A percentile compares a stretch with the other conserved stretches of the same genome.
phyloP scores from a whole-genome alignment of 2,113 vertebrate species.

The Scartelaos histophorus region DNA sequence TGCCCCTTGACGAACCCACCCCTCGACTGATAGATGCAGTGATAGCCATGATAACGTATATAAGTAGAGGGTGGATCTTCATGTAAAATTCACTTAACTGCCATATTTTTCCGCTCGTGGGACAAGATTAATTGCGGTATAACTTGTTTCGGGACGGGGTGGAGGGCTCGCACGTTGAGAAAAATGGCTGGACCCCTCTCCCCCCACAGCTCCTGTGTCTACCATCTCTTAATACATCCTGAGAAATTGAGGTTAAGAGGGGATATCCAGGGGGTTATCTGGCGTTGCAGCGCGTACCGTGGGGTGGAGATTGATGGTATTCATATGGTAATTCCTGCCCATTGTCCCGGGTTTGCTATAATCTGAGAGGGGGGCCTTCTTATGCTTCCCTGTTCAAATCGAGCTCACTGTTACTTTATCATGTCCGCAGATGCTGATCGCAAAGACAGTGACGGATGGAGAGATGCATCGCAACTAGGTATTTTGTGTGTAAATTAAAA shows the following conservation, averaged over 20 bases:
- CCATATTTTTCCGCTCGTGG: conserved; percentile 74
- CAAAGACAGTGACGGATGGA: conserved; percentile 50
- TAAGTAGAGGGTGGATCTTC: conserved; percentile 77
- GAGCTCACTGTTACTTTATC: conserved; percentile 74
- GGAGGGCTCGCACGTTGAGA: conserved; percentile 58
- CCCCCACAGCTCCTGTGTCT: conserved; percentile 46
- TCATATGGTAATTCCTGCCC: conserved; percentile 82
- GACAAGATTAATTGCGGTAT: conserved; percentile 82
- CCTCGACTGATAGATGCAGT: conserved; percentile 43
- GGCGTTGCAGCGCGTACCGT: conserved; percentile 67
- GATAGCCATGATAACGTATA: conserved; percentile 46
- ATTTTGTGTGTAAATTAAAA: conserved; percentile 61
- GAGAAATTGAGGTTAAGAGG: conserved; percentile 87
- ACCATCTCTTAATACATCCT: conserved; percentile 83
- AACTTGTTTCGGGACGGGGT: conserved; percentile 75
- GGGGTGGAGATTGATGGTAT: conserved; percentile 83
- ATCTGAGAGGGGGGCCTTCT: conserved; percentile 72
- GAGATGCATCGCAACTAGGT: conserved; percentile 53
- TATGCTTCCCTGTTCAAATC: conserved; percentile 63
- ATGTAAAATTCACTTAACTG: conserved; percentile 84
- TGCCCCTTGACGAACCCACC: conserved; percentile 33
- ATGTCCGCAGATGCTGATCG: conserved; percentile 58
- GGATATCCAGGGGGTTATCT: conserved; percentile 85
- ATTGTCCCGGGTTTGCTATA: conserved; percentile 81
- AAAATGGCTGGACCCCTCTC: conserved; percentile 55